A percentile compares a stretch with the other conserved stretches of the same genome.
phyloP scores from a whole-genome alignment of 2,797 vertebrate genomes.

The Caiman crocodilus region DNA sequence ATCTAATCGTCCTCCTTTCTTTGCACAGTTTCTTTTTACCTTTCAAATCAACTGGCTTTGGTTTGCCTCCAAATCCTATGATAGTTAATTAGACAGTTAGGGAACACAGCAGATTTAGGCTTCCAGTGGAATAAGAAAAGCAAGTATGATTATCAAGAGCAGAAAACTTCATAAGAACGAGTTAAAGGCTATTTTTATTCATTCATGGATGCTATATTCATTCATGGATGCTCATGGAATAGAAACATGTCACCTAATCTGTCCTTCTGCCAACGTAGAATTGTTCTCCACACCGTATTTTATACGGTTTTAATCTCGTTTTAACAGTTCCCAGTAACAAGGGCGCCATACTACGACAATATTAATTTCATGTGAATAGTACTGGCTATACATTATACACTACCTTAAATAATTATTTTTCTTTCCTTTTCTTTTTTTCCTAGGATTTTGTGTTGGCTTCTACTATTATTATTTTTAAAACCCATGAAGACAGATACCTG shows the following conservation, averaged over 20 bases:
- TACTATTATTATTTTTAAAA: neutral
- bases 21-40: conserved; percentile 47
- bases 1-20: conserved; percentile 62
- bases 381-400: neutral
- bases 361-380: neutral
- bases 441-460: too few species aligned
- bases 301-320: neutral
- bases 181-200: conserved; percentile 22
- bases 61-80: conserved; percentile 31
- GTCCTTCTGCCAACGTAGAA: neutral
- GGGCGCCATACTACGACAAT: neutral
- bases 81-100: conserved; percentile 33
- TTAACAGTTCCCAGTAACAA: conserved; percentile 19
- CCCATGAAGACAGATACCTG: neutral
- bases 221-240: neutral
- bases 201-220: neutral
- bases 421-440: neutral
- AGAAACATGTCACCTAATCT: neutral
- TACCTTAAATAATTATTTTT: neutral
- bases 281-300: neutral
- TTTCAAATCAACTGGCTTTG: conserved; percentile 8
- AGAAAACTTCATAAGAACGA: conserved; percentile 12
- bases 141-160: neutral
- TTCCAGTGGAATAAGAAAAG: conserved; percentile 50
- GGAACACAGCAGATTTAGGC: conserved; percentile 27